Base-by-base conservation (phyloP, 1,140 invertebrate genomes). In the Monomorium pharaonis region DNA sequence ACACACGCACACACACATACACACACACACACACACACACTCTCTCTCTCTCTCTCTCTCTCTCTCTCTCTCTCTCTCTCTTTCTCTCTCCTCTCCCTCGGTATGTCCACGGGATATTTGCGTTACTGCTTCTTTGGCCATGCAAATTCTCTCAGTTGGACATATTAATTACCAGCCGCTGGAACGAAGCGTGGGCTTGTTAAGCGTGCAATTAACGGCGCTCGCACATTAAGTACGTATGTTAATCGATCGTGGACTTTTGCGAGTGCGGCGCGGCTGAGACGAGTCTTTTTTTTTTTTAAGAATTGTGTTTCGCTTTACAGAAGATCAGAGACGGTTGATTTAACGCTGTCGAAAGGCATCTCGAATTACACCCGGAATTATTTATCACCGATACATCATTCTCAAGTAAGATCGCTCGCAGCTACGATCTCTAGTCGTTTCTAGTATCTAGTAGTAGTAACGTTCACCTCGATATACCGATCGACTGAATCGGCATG, bases 121-220 rank as follows among this genome's bases (percentile, higher is more conserved):
- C 62, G 44, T 51, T 80, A 42, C 63, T 54, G 44, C 33, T 69
- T 69, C 54, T 80, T 69, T 69, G 60, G 51, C 47, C 44, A 42
- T 60, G 69, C 18, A 77, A 84, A 87, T 84, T n/a, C 33, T 33
- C 27, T n/a, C 27, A 33, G 47, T 24, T 37, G 27, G 56, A 67
- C 33, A 37, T 69, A 84, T 75, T 76, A 76, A 88, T 86, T 75
- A 86, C 65, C 47, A 10, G 30, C n/a, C 63, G 74, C 21, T n/a
- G 12, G 18, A 30, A 69, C 33, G 62, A 69, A 69, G 33, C 30
- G 33, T 54, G 42, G 47, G 33, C 33, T 42, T 27, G 76, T 18
- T 47, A 60, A 10, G 21, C 7, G 12, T 54, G 77, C 47, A 80
- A 80, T 80, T 24, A 80, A 58, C 51, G 33, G 60, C 44, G 7